Evolutionary conservation across 1,140 invertebrate genomes (phyloP), one percentile per base, ranked within the genome.

Genomic region (Drosophila littoralis): DNA sequence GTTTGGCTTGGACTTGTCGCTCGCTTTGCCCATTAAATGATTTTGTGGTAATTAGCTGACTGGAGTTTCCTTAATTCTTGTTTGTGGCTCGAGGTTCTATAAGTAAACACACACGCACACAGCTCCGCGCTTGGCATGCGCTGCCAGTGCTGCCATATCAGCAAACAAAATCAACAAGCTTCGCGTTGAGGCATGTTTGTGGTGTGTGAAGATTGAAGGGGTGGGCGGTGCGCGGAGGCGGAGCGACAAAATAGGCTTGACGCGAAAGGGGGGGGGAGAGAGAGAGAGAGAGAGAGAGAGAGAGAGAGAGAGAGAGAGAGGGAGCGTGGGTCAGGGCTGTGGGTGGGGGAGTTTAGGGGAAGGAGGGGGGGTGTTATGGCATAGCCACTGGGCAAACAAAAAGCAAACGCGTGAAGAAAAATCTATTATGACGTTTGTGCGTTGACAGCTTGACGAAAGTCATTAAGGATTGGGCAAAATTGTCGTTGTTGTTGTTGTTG

Each of bases 371-470:
- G 22, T 1, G 1, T 22, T 2, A 22, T 22, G 22, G 22, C 22
- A 22, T 22, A 22, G 22, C 22, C 22, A 22, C 22, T 63, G 74
- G 43, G 69, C 74, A 66, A 76, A 80, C 43, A 74, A 67, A 65
- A 64, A 65, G 58, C 35, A 81, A 86, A 79, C 70, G 76, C 79
- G 79, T 73, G 48, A 79, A 73, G 79, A 83, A 88, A 89, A 88
- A 89, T 88, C 84, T 88, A 83, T 88, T 88, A 88, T 88, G 83
- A 88, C 80, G 89, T 88, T 85, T 81, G 78, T 48, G 48, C 60
- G 75, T 64, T 79, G 83, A 88, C 83, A 88, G 88, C 72, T 88
- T 88, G 84, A 88, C 77, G 84, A 88, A 88, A 88, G 79, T 88
- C 83, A 89, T 88, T 88, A 88, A 79, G 72, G 79, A 83, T 88